Evolutionary conservation across 2,113 vertebrate species (phyloP), one percentile per base, ranked within the genome.

Genomic region (Chloroceryle aenea): DNA sequence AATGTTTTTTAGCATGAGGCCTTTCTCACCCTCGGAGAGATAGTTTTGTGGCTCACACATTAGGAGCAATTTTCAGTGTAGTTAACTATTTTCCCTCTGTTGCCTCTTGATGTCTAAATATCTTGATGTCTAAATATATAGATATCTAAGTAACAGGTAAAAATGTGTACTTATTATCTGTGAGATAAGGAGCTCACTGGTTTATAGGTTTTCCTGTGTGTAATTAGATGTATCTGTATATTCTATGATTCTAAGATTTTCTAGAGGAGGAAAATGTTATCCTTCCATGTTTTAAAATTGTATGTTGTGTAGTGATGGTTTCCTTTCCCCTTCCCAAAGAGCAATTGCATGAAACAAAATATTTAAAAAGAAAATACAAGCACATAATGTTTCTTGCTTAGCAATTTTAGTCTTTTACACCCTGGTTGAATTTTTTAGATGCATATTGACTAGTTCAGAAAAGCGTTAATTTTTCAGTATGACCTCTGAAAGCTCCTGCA

Each of bases 1-100:
- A 93, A 50, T 74, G 67, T 73, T 95, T 59, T 89, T 75, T 52
- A 95, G 58, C 48, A 73, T 16, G 53, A 91, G 78, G 81, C 86
- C 66, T 94, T 95, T 96, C 84, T 97, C 88, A 95, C 89, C 71
- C 89, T 95, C 61, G 50, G 14, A 85, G 38, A 61, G 58, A 73
- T 73, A 74, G 63, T 88, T 92, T 62, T 66, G 64, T 94, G 84
- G 61, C 58, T 86, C 63, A 47, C 34, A 25, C 68, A 53, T 87
- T 59, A 88, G 55, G 63, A 89, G 55, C 27, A 48, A 42, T 84
- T 85, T 92, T 73, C 71, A 75, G 3, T 81, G 34, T 52, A 79
- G 40, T 92, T 94, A 96, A 87, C 84, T 77, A 25, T 94, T 93
- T 42, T 87, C 58, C 34, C 96, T 89, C 96, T 76, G 32, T 59